These are phyloP conservation scores for Melolontha melolontha DNA, from an alignment of 2,888 invertebrate species.

Conservation along the genomic window DNA sequence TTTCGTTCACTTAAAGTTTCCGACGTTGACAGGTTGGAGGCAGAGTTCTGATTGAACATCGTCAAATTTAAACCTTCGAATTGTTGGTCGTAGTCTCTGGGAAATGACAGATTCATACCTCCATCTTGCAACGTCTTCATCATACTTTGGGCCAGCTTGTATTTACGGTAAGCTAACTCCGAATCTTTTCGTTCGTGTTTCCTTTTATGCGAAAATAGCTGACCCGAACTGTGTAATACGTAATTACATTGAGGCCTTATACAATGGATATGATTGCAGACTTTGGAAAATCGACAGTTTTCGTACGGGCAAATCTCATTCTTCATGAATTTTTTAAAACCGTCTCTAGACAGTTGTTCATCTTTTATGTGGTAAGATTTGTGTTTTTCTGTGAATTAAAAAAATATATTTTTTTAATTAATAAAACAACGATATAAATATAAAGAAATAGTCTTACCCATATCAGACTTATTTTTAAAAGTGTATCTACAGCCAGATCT, in stretches of 20 bases:
- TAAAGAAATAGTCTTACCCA: conserved; percentile 79
- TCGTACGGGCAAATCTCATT: conserved; percentile 93
- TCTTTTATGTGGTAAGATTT: conserved; percentile 98
- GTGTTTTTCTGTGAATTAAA: conserved; percentile 82
- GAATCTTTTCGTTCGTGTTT: conserved; percentile 96
- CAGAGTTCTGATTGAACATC: conserved; percentile 58
- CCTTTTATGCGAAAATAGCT: conserved; percentile 96
- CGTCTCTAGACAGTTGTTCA: conserved; percentile 93
- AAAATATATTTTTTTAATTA: conserved; percentile 10
- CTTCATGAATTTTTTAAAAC: conserved; percentile 99
- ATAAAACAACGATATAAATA: not conserved
- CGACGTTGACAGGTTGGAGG: conserved; percentile 63
- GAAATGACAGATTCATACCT: conserved; percentile 64
- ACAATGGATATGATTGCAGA: conserved; percentile 99
- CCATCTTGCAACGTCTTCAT: conserved; percentile 71
- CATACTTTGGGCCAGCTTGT: conserved; percentile 73
- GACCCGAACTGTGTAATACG: conserved; percentile 95
- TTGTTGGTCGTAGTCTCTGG: conserved; percentile 65
- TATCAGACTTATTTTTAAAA: conserved; percentile 99
- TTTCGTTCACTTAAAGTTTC: conserved; percentile 70
- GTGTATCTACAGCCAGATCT: conserved; percentile 92
- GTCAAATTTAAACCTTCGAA: conserved; percentile 62
- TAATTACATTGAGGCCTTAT: conserved; percentile 95
- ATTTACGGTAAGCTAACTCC: conserved; percentile 87
- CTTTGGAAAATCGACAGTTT: conserved; percentile 92